Percentiles rank a stretch among this genome's conserved stretches.
Conservation (phyloP, 2,888 invertebrate genomes). For the Cephalotes varians region DNA sequence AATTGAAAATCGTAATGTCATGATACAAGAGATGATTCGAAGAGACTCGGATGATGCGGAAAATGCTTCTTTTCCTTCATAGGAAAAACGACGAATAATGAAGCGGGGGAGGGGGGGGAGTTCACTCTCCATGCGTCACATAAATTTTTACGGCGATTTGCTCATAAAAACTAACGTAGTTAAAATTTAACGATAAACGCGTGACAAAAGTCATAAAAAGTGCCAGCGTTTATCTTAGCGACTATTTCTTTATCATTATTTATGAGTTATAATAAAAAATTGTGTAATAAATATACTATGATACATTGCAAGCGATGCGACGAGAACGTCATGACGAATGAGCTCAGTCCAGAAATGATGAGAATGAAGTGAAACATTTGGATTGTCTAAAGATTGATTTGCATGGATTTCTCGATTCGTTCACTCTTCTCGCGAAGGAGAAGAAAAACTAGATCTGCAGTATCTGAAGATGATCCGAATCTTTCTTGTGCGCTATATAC, state of each 20-base stretch:
- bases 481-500: neutral
- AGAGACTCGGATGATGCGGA: neutral
- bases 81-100: neutral
- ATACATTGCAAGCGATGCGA: neutral
- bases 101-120: neutral
- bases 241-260: constrained; percentile 27
- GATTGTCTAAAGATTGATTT: constrained; percentile 19
- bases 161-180: constrained; percentile 40
- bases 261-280: constrained; percentile 20
- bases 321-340: neutral
- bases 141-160: constrained; percentile 28
- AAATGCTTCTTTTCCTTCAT: neutral
- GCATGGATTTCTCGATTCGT: constrained; percentile 28
- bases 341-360: constrained; percentile 1
- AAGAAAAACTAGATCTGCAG: neutral
- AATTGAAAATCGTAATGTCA: neutral
- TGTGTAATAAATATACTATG: neutral
- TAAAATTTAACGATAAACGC: constrained; percentile 44
- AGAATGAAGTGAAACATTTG: constrained; percentile 8
- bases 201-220: constrained; percentile 41
- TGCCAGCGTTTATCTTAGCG: constrained; percentile 30
- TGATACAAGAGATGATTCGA: neutral
- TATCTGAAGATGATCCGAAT: constrained; percentile 2
- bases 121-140: neutral
- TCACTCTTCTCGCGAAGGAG: constrained; percentile 32